A percentile compares a stretch with the other conserved stretches of the same genome.
Conservation (phyloP, 2,888 invertebrate species). For the Spilarctia lutea region DNA sequence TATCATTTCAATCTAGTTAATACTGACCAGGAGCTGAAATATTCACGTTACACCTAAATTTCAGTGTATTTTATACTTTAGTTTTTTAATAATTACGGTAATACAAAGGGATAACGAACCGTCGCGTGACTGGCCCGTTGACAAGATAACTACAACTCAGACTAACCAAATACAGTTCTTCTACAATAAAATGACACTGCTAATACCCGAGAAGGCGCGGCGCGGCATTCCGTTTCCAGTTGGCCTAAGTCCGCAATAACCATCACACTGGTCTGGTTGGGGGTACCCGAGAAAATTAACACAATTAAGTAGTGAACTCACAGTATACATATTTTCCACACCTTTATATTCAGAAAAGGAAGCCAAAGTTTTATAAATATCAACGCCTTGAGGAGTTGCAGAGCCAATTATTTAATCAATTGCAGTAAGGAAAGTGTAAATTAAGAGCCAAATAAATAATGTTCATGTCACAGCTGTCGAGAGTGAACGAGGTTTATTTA, state of each 20-base stretch:
- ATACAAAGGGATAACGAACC: neutral
- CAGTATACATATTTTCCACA: too few relatives aligned
- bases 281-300: too few relatives aligned
- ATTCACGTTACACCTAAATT: neutral
- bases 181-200: too few relatives aligned
- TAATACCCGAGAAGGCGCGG: too few relatives aligned
- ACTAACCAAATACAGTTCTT: neutral
- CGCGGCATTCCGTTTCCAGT: too few relatives aligned
- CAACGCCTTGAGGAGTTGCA: neutral
- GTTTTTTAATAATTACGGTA: neutral
- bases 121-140: neutral
- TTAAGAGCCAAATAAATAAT: conserved; percentile 7
- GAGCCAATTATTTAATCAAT: conserved; percentile 14
- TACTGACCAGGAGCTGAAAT: neutral
- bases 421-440: conserved; percentile 7
- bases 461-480: conserved; percentile 41
- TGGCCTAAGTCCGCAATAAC: too few relatives aligned
- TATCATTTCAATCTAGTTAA: neutral
- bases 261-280: too few relatives aligned
- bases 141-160: neutral
- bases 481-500: conserved; percentile 25
- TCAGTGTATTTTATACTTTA: neutral
- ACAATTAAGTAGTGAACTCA: too few relatives aligned
- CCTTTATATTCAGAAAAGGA: too few relatives aligned
- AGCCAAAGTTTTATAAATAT: neutral